Conservation (phyloP, 2,888 invertebrate genomes). For the Athalia cordata region DNA sequence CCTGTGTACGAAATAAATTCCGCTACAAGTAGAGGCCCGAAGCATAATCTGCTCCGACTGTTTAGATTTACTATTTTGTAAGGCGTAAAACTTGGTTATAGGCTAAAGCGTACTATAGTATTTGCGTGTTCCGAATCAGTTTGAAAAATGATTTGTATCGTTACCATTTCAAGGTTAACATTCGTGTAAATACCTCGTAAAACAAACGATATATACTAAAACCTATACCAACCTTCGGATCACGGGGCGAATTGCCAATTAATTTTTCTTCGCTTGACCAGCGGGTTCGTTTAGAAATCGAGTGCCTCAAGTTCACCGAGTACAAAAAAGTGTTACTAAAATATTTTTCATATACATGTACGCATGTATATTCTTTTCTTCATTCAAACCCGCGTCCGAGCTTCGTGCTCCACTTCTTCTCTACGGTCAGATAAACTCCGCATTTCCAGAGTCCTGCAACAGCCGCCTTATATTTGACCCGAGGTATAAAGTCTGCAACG, state of each 20-base stretch:
- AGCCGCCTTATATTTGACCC: constrained; percentile 15
- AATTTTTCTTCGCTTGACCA: not conserved
- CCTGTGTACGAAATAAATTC: constrained; percentile 1
- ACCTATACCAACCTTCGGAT: constrained; percentile 21
- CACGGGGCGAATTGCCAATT: constrained; percentile 5
- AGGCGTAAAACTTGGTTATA: not conserved
- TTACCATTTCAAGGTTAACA: not conserved
- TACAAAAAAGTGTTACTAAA: not conserved
- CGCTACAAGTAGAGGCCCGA: not conserved
- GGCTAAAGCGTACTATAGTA: not conserved
- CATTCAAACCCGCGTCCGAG: constrained; percentile 22
- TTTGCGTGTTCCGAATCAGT: constrained; percentile 13
- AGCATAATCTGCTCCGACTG: not conserved
- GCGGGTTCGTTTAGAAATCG: constrained; percentile 17
- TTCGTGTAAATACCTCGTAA: constrained; percentile 17
- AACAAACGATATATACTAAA: not conserved
- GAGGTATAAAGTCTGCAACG: constrained; percentile 53
- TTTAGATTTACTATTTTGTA: constrained; percentile 20
- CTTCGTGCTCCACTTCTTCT: constrained; percentile 32
- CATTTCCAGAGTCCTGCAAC: no score
- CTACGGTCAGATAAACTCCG: not conserved
- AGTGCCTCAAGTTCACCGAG: constrained; percentile 21
- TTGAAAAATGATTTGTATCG: constrained; percentile 28
- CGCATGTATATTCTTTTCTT: not conserved
- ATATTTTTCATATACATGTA: constrained; percentile 8